A percentile compares a stretch with the other conserved stretches of the same genome.
phyloP scores from a whole-genome alignment of 1,140 invertebrate species.

The Drosophila paulistorum region DNA sequence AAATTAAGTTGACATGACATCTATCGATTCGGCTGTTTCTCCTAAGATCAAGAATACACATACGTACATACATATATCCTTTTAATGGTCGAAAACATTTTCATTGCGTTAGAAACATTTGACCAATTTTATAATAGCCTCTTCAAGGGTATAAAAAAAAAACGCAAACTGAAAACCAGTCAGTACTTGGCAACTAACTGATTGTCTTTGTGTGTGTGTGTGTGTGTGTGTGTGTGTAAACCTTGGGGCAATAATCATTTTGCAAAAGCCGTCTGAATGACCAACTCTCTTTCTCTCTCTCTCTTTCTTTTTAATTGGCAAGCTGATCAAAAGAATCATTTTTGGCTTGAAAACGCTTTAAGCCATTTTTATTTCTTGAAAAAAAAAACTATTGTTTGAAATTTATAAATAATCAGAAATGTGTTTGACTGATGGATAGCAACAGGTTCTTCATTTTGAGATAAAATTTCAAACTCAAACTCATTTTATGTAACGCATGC shows the following conservation, averaged over 20 bases:
- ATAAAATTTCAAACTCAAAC: neutral
- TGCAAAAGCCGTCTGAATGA: slow-evolving; percentile 12
- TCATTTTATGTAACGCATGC: neutral
- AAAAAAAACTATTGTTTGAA: too few species aligned
- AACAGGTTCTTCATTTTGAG: neutral
- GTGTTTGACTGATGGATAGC: slow-evolving; percentile 6
- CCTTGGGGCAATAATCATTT: slow-evolving; percentile 18
- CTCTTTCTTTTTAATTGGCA: slow-evolving; percentile 14
- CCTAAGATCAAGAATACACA: too few species aligned
- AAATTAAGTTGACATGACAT: too few species aligned
- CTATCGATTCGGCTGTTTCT: too few species aligned
- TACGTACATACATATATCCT: too few species aligned
- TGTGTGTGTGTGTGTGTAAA: neutral
- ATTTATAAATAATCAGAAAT: neutral
- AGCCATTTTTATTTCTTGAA: neutral
- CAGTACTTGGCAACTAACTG: neutral
- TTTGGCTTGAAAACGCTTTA: neutral
- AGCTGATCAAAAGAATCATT: slow-evolving; percentile 11
- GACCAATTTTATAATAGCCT: too few species aligned
- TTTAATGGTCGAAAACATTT: too few species aligned
- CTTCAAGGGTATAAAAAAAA: too few species aligned
- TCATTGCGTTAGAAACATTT: too few species aligned
- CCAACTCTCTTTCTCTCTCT: neutral
- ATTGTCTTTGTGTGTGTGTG: too few species aligned
- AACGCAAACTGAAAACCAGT: neutral